Percentiles rank a stretch among this genome's conserved stretches.
These are phyloP conservation scores for Spicauda simplicius DNA, from an alignment of 2,888 invertebrate species.

Conservation along the genomic window DNA sequence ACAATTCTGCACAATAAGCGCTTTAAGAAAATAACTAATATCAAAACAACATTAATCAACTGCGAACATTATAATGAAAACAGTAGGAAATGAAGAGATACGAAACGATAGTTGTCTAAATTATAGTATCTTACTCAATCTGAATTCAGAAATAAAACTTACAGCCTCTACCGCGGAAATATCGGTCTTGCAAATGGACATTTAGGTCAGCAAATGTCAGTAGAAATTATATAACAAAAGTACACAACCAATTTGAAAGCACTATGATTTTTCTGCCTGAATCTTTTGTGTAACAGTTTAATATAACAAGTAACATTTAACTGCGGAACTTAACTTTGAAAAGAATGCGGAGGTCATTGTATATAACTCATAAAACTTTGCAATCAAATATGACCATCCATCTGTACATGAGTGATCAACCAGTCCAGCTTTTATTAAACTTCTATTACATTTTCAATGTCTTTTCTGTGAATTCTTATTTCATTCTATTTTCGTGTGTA, in stretches of 20 bases:
- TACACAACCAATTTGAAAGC: constrained; percentile 35
- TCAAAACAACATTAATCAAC: too few species aligned
- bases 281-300: constrained; percentile 35
- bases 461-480: neutral
- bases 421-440: constrained; percentile 20
- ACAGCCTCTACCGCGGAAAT: constrained; percentile 23
- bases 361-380: constrained; percentile 17
- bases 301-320: constrained; percentile 26
- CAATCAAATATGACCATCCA: constrained; percentile 22
- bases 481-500: neutral
- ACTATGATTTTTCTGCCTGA: constrained; percentile 14
- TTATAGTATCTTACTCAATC: neutral
- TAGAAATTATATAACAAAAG: constrained; percentile 28
- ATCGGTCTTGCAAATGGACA: constrained; percentile 24
- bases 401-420: constrained; percentile 21
- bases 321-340: constrained; percentile 14
- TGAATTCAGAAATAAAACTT: constrained; percentile 14
- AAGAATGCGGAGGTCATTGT: constrained; percentile 14
- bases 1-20: too few species aligned
- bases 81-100: too few species aligned
- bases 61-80: too few species aligned
- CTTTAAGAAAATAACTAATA: too few species aligned
- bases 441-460: constrained; percentile 1
- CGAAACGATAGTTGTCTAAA: neutral
- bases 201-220: constrained; percentile 33